These are phyloP conservation scores for Triplophysa rosa DNA, from an alignment of 2,113 vertebrate genomes.

Conservation along the genomic window DNA sequence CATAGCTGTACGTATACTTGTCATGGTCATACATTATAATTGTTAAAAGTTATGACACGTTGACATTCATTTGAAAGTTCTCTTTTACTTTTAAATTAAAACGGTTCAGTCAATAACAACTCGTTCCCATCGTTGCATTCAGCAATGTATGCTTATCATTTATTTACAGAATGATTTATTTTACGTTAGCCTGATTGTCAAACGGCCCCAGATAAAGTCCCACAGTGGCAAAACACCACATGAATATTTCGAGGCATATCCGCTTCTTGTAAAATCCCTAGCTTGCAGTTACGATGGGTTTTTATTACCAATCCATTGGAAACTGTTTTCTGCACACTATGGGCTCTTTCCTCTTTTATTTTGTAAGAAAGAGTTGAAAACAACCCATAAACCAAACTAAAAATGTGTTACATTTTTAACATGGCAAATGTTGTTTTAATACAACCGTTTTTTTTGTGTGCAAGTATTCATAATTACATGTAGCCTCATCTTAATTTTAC, in stretches of 20 bases:
- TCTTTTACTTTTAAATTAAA: not conserved
- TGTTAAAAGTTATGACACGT: too few species aligned
- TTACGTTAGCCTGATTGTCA: not conserved
- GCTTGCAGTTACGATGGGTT: constrained; percentile 69
- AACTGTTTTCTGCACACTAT: constrained; percentile 56
- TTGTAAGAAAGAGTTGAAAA: too few species aligned
- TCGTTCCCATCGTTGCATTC: not conserved
- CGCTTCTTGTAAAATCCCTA: constrained; percentile 75
- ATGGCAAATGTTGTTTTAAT: too few species aligned
- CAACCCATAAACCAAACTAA: too few species aligned
- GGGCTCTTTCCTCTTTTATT: too few species aligned
- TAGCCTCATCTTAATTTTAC: too few species aligned
- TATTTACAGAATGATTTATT: not conserved
- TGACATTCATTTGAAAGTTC: not conserved
- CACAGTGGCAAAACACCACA: constrained; percentile 80
- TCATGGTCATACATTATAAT: too few species aligned
- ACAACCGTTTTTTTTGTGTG: too few species aligned
- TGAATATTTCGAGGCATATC: constrained; percentile 38
- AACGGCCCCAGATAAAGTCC: constrained; percentile 69
- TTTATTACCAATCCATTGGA: constrained; percentile 61
- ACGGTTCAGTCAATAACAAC: not conserved
- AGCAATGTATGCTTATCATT: not conserved
- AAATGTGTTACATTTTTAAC: too few species aligned
- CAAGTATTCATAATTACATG: too few species aligned
- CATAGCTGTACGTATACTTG: too few species aligned